A percentile compares a stretch with the other conserved stretches of the same genome.
These are phyloP conservation scores for Cichladusa arquata DNA, from an alignment of 2,113 vertebrate genomes.

Conservation along the genomic window DNA sequence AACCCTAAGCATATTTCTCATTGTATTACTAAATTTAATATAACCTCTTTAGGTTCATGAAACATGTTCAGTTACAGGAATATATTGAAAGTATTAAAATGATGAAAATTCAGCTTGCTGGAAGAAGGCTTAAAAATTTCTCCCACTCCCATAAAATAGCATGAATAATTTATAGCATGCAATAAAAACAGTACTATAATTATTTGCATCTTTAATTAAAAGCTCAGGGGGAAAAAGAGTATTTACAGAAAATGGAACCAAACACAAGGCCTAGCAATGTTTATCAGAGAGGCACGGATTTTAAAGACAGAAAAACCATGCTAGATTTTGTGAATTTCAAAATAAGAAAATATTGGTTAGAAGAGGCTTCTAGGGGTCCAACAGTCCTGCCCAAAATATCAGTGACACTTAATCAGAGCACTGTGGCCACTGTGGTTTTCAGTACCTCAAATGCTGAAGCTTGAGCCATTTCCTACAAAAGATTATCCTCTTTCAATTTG, in stretches of 20 bases:
- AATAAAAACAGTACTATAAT: not conserved
- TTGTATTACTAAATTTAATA: not conserved
- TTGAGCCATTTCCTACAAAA: not conserved
- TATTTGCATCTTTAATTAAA: not conserved
- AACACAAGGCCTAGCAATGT: not conserved
- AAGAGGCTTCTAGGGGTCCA: not conserved
- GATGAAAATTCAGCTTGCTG: not conserved
- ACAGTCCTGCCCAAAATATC: not conserved
- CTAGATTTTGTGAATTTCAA: not conserved
- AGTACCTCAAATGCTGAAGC: not conserved
- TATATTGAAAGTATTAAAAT: not conserved
- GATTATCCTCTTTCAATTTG: not conserved
- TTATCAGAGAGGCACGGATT: not conserved
- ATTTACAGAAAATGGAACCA: not conserved
- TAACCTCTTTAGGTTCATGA: not conserved
- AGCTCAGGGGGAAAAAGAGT: not conserved
- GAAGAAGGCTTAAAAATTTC: not conserved
- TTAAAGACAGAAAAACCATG: not conserved
- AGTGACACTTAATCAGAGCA: not conserved
- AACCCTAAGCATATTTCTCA: not conserved
- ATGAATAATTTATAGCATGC: not conserved
- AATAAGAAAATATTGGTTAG: rapidly evolving
- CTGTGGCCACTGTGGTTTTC: not conserved
- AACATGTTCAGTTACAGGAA: not conserved
- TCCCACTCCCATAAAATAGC: not conserved